phyloP scores from a whole-genome alignment of 1,140 invertebrate species.

The Solenopsis fugax region DNA sequence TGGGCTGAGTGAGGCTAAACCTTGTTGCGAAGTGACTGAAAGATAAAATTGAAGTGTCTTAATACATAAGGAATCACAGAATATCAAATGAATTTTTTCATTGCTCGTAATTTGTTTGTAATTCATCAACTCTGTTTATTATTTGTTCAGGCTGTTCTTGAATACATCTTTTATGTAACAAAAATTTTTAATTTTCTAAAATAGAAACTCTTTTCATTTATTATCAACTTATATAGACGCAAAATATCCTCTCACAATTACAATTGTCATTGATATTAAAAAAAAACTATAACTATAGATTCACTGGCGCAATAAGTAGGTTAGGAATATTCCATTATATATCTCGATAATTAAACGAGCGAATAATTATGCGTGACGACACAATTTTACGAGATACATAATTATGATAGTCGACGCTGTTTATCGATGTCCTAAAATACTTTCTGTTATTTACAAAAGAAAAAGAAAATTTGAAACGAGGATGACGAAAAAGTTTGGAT shows the following conservation, averaged over 20 bases:
- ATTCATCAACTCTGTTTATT: neutral
- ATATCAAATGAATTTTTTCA: neutral
- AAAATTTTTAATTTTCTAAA: neutral
- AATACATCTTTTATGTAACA: neutral
- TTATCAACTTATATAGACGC: neutral
- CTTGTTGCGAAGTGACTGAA: constrained; percentile 81
- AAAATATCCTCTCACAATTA: neutral
- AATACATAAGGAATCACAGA: neutral
- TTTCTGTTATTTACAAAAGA: neutral
- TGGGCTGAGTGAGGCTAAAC: constrained; percentile 90
- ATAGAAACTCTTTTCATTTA: neutral
- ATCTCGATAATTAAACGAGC: neutral
- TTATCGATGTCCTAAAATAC: neutral
- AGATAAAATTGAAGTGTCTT: constrained; percentile 61
- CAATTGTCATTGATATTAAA: neutral
- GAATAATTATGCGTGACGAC: neutral
- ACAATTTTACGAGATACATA: neutral
- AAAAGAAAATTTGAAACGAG: constrained; percentile 3
- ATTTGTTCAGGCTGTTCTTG: neutral
- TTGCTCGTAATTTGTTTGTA: neutral
- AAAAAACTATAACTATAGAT: neutral
- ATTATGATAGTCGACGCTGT: neutral
- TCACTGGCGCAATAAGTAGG: neutral
- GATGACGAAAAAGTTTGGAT: constrained; percentile 48
- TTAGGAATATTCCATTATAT: constrained; percentile 23